Conservation (phyloP, 2,888 invertebrate genomes). For the Drosophila phalerata region DNA sequence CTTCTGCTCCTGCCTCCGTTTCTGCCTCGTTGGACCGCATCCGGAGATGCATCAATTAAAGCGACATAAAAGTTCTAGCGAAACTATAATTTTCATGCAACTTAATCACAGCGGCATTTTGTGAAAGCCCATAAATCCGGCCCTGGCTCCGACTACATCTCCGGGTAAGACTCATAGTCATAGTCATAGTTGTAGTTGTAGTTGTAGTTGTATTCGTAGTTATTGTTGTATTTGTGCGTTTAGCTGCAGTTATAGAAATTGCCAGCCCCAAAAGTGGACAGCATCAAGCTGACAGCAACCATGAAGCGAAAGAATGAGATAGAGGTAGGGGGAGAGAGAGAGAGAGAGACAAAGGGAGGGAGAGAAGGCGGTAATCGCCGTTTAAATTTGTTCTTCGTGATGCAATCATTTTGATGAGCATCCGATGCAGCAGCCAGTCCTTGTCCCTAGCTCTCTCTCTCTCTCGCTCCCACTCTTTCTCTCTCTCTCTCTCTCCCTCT, state of each 20-base stretch:
- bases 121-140: conserved; percentile 63
- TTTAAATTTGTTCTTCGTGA: conserved; percentile 83
- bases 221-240: conserved; percentile 55
- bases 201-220: conserved; percentile 9
- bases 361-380: conserved; percentile 64
- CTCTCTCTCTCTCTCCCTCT: background rate
- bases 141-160: conserved; percentile 16
- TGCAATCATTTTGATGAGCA: conserved; percentile 79
- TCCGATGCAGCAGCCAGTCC: conserved; percentile 51
- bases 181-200: conserved; percentile 17
- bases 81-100: conserved; percentile 75
- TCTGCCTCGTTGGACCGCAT: conserved; percentile 48
- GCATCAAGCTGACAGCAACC: conserved; percentile 46
- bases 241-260: conserved; percentile 77
- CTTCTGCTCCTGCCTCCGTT: background rate
- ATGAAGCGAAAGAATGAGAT: background rate
- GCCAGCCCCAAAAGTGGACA: conserved; percentile 68
- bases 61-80: conserved; percentile 73
- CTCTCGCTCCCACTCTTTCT: conserved; percentile 3
- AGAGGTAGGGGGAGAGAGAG: background rate
- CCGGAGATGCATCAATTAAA: conserved; percentile 75
- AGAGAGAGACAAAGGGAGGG: background rate
- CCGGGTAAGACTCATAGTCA: conserved; percentile 12
- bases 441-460: conserved; percentile 8
- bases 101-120: conserved; percentile 77